Conservation (phyloP, 2,888 invertebrate genomes). For the Microctonus hyperodae region DNA sequence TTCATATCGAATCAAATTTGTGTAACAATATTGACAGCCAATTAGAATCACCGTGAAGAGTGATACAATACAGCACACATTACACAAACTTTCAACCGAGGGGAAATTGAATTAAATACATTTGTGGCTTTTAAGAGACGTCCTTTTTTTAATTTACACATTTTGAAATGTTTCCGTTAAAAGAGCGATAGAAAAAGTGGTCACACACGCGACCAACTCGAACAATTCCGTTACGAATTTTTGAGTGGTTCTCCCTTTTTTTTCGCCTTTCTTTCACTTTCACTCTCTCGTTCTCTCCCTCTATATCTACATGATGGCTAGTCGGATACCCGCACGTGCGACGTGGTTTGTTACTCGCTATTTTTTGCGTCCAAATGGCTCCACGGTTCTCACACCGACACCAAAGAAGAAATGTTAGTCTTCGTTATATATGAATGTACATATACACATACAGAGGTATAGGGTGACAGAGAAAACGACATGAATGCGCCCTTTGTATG, state of each 20-base stretch:
- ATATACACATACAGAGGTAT: not conserved
- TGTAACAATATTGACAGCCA: too few species aligned
- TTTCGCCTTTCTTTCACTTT: slow-evolving; percentile 8
- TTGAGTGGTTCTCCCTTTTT: slow-evolving; percentile 23
- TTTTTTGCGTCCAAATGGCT: slow-evolving; percentile 15
- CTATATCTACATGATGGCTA: not conserved
- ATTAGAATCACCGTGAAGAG: too few species aligned
- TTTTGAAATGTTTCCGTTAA: slow-evolving; percentile 1
- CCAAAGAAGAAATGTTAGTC: not conserved
- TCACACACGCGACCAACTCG: slow-evolving; percentile 4
- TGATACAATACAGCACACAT: too few species aligned
- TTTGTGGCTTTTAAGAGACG: too few species aligned
- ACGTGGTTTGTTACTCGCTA: slow-evolving; percentile 29
- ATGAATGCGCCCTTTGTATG: not conserved
- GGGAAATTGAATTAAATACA: too few species aligned
- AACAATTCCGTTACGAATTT: slow-evolving; percentile 25
- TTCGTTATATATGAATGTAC: not conserved
- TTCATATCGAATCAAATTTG: too few species aligned
- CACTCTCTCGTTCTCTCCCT: not conserved
- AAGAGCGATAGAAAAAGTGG: not conserved
- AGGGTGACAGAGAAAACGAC: not conserved
- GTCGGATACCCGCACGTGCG: slow-evolving; percentile 27
- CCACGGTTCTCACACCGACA: not conserved
- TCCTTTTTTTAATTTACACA: too few species aligned
- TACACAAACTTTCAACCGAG: too few species aligned